Evolutionary conservation across 1,140 invertebrate species (phyloP), one percentile per base, ranked within the genome.

Genomic region (Drosophila funebris): DNA sequence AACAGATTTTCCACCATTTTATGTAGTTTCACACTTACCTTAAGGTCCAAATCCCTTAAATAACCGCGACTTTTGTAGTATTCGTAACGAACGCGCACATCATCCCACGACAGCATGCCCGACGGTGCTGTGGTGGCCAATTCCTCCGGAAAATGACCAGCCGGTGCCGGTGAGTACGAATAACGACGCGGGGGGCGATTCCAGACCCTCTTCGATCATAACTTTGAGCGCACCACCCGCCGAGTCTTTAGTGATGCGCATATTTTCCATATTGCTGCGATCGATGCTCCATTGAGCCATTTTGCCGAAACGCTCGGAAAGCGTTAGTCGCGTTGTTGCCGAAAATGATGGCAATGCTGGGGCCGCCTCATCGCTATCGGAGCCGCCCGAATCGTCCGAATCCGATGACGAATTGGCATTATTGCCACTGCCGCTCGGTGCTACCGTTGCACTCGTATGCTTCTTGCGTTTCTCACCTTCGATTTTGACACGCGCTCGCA

Each of bases 281-380:
- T 97, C 96, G 2, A 96, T 95, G 61, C 94, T 95, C 95, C 96
- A 96, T 82, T 97, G 96, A 37, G 96, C 96, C 94, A 97, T 96
- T 93, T 97, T 97, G 67, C 96, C 96, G 92, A 97, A 97, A 22
- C 97, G 93, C 91, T 96, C 96, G 1, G 95, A 96, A 13, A 96
- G 92, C 7, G 95, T 96, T 72, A 96, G 90, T 33, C 94, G 83
- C 63, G 91, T 92, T 9, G 91, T 91, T 9, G 91, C 91, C 66
- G 91, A 91, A 39, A 92, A 91, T 44, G 90, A 90, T 27, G 91
- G 89, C 64, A 92, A 64, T 61, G 81, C 63, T 61, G 81, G 79
- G 27, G 81, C 74, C 16, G 80, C 79, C 29, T 91, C 90, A 57
- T 91, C 90, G 69, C 88, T 91, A 61, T 90, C 87, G 13, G 90